These are phyloP conservation scores for Ophioninae sp. DNA, from an alignment of 2,888 invertebrate genomes.

Conservation along the genomic window DNA sequence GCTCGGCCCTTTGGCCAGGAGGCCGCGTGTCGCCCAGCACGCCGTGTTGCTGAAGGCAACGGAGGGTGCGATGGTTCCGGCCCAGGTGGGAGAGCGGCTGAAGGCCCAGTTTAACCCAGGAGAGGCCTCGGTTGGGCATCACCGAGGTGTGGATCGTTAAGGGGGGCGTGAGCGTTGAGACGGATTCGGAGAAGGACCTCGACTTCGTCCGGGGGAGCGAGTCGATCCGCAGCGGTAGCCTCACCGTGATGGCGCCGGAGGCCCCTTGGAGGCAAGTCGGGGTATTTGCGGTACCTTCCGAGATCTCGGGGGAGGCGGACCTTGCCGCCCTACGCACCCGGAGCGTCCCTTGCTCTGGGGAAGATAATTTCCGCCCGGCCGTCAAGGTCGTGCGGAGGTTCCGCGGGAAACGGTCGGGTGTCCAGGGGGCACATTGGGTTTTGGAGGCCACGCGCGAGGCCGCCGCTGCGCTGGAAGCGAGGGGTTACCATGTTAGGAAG, in stretches of 20 bases:
- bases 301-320: background rate
- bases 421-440: background rate
- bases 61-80: too few species aligned
- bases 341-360: background rate
- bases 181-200: background rate
- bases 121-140: too few species aligned
- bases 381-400: background rate
- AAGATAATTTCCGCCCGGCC: background rate
- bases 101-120: too few species aligned
- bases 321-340: background rate
- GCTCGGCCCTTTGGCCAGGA: background rate
- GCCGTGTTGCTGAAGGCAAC: too few species aligned
- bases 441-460: conserved; percentile 1
- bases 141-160: too few species aligned
- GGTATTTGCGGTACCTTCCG: conserved; percentile 8
- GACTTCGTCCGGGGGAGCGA: conserved; percentile 12
- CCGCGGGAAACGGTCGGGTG: background rate
- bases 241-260: conserved; percentile 1
- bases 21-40: background rate
- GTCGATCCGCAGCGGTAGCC: background rate
- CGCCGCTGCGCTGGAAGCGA: background rate
- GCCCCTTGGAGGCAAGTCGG: background rate
- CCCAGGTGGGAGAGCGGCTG: too few species aligned
- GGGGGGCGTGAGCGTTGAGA: too few species aligned
- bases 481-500: too few species aligned